These are phyloP conservation scores for Itoplectis maculator DNA, from an alignment of 2,888 invertebrate genomes.

Conservation along the genomic window DNA sequence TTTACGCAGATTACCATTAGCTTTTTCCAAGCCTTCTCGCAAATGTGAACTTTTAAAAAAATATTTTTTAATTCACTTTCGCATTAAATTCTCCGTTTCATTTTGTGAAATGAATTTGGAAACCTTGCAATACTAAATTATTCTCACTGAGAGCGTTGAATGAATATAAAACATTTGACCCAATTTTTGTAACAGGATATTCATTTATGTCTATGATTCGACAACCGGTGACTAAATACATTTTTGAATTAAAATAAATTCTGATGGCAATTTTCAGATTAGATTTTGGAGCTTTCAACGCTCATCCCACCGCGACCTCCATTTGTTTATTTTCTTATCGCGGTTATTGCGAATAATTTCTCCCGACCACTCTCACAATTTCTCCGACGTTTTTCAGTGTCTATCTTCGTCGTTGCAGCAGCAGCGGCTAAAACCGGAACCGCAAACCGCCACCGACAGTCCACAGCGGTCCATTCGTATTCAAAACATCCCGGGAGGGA, in stretches of 20 bases:
- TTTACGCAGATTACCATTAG: not conserved
- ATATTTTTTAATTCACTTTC: not conserved
- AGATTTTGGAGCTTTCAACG: too few relatives aligned
- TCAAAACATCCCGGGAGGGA: slow-evolving; percentile 4
- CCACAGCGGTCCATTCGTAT: not conserved
- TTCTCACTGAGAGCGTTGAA: too few relatives aligned
- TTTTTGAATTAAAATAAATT: too few relatives aligned
- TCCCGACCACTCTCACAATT: not conserved
- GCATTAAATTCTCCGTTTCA: not conserved
- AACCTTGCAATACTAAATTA: not conserved
- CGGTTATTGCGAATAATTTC: too few relatives aligned
- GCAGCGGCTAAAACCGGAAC: not conserved
- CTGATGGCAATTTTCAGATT: too few relatives aligned
- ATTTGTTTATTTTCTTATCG: too few relatives aligned
- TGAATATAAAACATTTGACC: too few relatives aligned
- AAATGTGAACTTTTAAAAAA: not conserved
- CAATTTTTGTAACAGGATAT: too few relatives aligned
- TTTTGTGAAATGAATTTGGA: not conserved
- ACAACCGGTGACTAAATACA: too few relatives aligned
- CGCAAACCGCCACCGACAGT: not conserved
- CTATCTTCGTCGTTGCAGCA: not conserved
- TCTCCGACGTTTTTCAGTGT: not conserved
- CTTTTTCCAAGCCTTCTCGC: not conserved
- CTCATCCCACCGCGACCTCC: too few relatives aligned
- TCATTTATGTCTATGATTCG: too few relatives aligned